phyloP scores from a whole-genome alignment of 2,797 vertebrate species.

The Orientallactaga sibirica region DNA sequence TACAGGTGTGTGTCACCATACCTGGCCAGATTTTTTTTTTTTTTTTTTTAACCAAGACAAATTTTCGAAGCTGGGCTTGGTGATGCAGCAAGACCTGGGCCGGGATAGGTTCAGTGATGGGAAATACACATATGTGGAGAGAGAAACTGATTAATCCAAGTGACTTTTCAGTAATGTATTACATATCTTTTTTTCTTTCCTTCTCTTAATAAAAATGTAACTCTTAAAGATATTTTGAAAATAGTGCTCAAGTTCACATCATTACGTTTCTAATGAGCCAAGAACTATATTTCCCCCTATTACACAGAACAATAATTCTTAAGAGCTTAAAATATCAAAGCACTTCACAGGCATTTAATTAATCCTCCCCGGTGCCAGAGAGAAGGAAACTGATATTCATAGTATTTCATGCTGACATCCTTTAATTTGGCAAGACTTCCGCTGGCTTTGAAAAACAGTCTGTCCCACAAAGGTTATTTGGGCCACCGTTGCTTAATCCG shows the following conservation, averaged over 20 bases:
- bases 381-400: conserved; percentile 68
- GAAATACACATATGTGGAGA: background rate
- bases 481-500: conserved; percentile 5
- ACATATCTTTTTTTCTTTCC: conserved; percentile 47
- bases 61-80: too few relatives aligned
- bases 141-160: background rate
- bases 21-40: too few relatives aligned
- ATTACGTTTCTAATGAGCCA: conserved; percentile 56
- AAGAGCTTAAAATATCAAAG: conserved; percentile 72
- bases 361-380: conserved; percentile 60
- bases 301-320: conserved; percentile 72
- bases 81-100: too few relatives aligned
- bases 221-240: conserved; percentile 50
- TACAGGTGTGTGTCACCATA: too few relatives aligned
- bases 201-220: conserved; percentile 63
- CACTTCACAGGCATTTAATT: conserved; percentile 68
- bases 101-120: too few relatives aligned
- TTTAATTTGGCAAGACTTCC: conserved; percentile 66
- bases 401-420: conserved; percentile 63
- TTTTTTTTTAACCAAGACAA: too few relatives aligned
- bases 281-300: conserved; percentile 62
- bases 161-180: background rate
- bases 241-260: conserved; percentile 19
- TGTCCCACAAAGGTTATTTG: conserved; percentile 52
- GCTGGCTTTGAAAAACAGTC: conserved; percentile 55